Evolutionary conservation across 2,797 vertebrate species (phyloP).

Genomic region (Melanogrammus aeglefinus): DNA sequence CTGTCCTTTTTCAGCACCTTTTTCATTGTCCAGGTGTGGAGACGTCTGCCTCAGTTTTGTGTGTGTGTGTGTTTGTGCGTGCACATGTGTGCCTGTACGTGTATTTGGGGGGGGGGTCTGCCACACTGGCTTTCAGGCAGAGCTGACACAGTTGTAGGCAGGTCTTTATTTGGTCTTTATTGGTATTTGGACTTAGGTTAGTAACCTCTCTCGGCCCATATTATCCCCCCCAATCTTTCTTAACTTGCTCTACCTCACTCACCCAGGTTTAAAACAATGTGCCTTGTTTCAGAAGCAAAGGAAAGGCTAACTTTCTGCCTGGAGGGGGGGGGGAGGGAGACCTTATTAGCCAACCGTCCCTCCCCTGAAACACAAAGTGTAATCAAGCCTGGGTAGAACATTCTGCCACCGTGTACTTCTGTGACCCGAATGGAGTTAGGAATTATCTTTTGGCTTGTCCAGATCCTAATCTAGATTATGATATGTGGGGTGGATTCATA

Average conservation of each 20-base stretch:
- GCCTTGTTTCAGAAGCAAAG: constrained; percentile 35
- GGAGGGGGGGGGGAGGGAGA: constrained; percentile 38
- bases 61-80: no score
- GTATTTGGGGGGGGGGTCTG: no score
- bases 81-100: no score
- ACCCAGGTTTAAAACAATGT: constrained; percentile 36
- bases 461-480: background rate
- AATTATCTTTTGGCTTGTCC: background rate
- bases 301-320: constrained; percentile 54
- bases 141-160: background rate
- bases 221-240: constrained; percentile 1
- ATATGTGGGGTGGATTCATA: background rate
- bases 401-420: background rate
- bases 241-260: background rate
- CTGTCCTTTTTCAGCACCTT: no score
- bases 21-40: no score
- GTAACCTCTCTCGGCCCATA: constrained; percentile 14
- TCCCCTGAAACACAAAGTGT: no score
- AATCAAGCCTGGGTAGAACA: constrained; percentile 22
- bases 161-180: constrained; percentile 27
- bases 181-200: constrained; percentile 19
- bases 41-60: no score
- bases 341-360: constrained; percentile 71
- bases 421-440: background rate
- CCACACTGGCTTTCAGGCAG: no score